A percentile compares a stretch with the other conserved stretches of the same genome.
Conservation (phyloP, 2,113 vertebrate species). For the Tachycineta bicolor region DNA sequence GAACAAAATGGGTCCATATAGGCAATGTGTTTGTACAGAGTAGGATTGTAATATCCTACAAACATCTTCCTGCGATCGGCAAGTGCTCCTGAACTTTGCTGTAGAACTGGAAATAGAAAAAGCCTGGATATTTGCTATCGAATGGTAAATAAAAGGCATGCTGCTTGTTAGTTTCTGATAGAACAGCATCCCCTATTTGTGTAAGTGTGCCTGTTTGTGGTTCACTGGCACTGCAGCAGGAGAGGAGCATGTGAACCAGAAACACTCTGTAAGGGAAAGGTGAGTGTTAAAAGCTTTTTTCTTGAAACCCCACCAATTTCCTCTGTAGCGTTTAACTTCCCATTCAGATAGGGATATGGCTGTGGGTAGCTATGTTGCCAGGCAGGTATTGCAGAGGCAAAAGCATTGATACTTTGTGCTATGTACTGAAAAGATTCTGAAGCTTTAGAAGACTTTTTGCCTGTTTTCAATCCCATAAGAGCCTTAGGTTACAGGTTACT, state of each 20-base stretch:
- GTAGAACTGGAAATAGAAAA: background rate
- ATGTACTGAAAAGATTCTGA: background rate
- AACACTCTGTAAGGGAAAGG: background rate
- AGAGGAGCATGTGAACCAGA: background rate
- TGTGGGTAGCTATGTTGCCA: background rate
- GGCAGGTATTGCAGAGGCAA: background rate
- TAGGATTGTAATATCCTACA: background rate
- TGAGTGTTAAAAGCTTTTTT: background rate
- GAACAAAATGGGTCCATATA: background rate
- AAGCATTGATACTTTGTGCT: background rate
- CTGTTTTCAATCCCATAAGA: background rate
- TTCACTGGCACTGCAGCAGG: background rate
- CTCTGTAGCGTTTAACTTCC: background rate
- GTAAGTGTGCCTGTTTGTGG: background rate
- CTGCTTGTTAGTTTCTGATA: background rate
- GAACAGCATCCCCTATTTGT: background rate
- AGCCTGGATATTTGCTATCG: background rate
- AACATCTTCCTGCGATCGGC: background rate
- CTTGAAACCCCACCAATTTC: background rate
- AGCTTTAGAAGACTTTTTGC: background rate
- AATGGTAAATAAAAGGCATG: background rate
- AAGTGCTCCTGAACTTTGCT: background rate
- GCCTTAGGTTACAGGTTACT: background rate
- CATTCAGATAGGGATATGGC: background rate
- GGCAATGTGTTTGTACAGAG: background rate